Percentiles rank a stretch among this genome's conserved stretches.
phyloP scores from a whole-genome alignment of 2,888 invertebrate genomes.

The Opisthograptis luteolata region DNA sequence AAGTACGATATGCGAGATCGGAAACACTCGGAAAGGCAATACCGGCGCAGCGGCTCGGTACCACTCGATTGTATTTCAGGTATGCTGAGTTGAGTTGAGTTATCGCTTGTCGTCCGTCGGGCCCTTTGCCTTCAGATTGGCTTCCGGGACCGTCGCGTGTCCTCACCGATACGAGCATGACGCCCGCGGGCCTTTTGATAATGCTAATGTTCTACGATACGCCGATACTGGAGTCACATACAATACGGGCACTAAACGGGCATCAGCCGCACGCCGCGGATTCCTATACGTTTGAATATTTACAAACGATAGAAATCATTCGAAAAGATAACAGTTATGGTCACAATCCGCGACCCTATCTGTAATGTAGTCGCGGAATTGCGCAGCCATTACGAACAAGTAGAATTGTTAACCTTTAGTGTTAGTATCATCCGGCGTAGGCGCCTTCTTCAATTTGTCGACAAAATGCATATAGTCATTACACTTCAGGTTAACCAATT shows the following conservation, averaged over 20 bases:
- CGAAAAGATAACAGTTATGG: conserved; percentile 61
- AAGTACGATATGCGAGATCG: conserved; percentile 42
- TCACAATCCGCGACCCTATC: conserved; percentile 50
- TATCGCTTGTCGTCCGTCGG: conserved; percentile 74
- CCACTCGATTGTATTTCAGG: conserved; percentile 75
- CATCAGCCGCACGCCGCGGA: conserved; percentile 60
- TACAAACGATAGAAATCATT: conserved; percentile 57
- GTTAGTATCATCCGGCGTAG: conserved; percentile 3
- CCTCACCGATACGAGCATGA: conserved; percentile 75
- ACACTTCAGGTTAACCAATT: background rate
- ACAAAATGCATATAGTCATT: conserved; percentile 34
- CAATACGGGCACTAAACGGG: conserved; percentile 71
- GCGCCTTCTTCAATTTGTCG: conserved; percentile 10
- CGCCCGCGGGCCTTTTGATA: conserved; percentile 80
- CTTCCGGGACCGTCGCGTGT: conserved; percentile 77
- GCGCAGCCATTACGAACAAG: conserved; percentile 29
- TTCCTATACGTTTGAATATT: conserved; percentile 61
- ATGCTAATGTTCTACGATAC: conserved; percentile 78
- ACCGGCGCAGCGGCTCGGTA: conserved; percentile 59
- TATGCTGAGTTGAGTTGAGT: conserved; percentile 75
- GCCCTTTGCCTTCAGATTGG: conserved; percentile 74
- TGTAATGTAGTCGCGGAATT: conserved; percentile 36
- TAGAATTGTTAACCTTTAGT: conserved; percentile 26
- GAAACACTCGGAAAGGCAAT: conserved; percentile 56
- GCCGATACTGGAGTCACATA: conserved; percentile 72